These are phyloP conservation scores for Gobius niger DNA, from an alignment of 2,113 vertebrate genomes.

Conservation along the genomic window DNA sequence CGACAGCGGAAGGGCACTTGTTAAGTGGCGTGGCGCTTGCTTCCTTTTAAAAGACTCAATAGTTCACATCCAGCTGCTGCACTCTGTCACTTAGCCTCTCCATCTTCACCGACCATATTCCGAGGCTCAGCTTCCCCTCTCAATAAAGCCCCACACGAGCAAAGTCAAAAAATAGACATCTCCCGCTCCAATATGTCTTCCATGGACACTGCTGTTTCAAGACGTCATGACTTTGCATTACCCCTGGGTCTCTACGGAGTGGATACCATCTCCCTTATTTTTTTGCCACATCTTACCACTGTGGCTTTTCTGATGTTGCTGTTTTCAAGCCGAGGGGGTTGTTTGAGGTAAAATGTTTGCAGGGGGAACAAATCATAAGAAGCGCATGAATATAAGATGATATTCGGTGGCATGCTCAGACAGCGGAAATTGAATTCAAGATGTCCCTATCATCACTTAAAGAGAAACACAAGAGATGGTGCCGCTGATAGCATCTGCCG, in stretches of 20 bases:
- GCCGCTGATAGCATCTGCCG: background rate
- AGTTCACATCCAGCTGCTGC: conserved; percentile 40
- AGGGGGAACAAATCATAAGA: conserved; percentile 8
- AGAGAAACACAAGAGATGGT: conserved; percentile 16
- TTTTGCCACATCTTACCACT: conserved; percentile 9
- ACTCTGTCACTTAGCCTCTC: conserved; percentile 50
- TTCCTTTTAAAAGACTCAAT: conserved; percentile 40
- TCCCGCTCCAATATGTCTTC: conserved; percentile 14
- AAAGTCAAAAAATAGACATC: conserved; percentile 38
- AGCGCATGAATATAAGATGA: conserved; percentile 35
- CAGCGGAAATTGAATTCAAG: conserved; percentile 24
- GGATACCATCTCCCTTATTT: conserved; percentile 33
- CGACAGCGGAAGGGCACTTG: conserved; percentile 20
- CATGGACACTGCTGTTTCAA: conserved; percentile 5
- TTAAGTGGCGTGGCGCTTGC: conserved; percentile 35
- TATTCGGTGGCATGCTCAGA: conserved; percentile 10
- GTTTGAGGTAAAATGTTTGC: conserved; percentile 14
- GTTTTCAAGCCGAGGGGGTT: conserved; percentile 5
- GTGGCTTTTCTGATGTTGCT: conserved; percentile 14
- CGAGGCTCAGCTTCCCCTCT: conserved; percentile 30
- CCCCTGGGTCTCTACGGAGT: conserved; percentile 34
- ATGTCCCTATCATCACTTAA: conserved; percentile 21
- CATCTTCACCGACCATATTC: conserved; percentile 33
- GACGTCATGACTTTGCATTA: conserved; percentile 6
- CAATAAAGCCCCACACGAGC: conserved; percentile 32